These are phyloP conservation scores for Eutolmus rufibarbis DNA, from an alignment of 2,888 invertebrate species.

Conservation along the genomic window DNA sequence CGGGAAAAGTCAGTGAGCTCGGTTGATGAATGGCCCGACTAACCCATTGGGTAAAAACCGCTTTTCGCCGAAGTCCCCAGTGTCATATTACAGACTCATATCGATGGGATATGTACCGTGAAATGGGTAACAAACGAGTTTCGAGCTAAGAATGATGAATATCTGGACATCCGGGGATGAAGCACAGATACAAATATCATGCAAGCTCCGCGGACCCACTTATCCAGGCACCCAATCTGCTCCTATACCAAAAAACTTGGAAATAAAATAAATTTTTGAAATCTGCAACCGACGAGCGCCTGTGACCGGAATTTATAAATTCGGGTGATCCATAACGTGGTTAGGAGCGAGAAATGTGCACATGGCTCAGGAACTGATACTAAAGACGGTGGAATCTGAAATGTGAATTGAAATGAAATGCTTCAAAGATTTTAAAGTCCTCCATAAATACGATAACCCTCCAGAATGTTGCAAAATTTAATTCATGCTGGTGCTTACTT, in stretches of 20 bases:
- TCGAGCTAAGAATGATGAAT: constrained; percentile 16
- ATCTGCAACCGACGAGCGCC: neutral
- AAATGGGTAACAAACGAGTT: constrained; percentile 28
- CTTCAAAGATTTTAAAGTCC: neutral
- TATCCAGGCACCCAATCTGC: neutral
- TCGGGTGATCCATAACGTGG: neutral
- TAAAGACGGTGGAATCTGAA: neutral
- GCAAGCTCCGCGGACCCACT: neutral
- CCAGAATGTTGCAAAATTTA: neutral
- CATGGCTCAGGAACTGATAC: neutral
- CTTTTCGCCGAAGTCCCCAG: neutral
- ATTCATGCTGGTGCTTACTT: neutral
- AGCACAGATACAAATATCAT: neutral
- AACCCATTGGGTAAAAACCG: neutral
- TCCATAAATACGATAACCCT: neutral
- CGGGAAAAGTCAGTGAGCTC: neutral
- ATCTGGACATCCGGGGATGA: neutral
- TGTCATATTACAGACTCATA: constrained; percentile 25
- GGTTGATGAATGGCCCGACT: constrained; percentile 8
- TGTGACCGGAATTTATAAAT: constrained; percentile 25
- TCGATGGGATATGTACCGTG: constrained; percentile 26
- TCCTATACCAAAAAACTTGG: neutral
- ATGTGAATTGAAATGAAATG: constrained; percentile 4
- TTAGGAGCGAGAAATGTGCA: constrained; percentile 2
- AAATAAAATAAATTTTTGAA: constrained; percentile 6